Evolutionary conservation across 2,797 vertebrate genomes (phyloP), one percentile per base, ranked within the genome.

Genomic region (Pantherophis vulpinus): DNA sequence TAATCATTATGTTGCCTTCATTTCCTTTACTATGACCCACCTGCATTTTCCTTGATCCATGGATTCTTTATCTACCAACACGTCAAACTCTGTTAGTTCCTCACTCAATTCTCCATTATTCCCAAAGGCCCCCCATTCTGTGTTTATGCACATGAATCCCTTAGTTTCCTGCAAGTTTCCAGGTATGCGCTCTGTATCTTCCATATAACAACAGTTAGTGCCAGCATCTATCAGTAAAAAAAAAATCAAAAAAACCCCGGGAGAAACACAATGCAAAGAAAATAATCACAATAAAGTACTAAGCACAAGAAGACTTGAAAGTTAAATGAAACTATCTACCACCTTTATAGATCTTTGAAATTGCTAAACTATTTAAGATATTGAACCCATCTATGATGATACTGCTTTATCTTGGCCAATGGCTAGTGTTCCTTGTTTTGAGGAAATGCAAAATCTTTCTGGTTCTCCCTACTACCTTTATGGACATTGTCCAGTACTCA

Each of bases 161-260:
- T 95, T 97, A 92, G 97, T 96, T 54, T 98, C 97, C 0, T 98
- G 97, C 70, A 97, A 91, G 0, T 18, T 37, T 74, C 90, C 94
- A n/a, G 97, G 97, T 94, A 99, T 97, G 1, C 98, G 96, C 87
- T 29, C 92, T 0, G 98, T 98, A 94, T 99, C 98, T 3, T 98
- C 98, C 98, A 99, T 98, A 97, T 98, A 99, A 95, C 98, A 99
- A 0, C 98, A 98, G 23, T 98, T 99, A 94, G 98, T 98, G 86
- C 98, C 98, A 0, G 96, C 97, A 20, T 97, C 98, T 99, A 91
- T 0, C 0, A 0, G 88, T 60, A 59, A 42, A 37, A 63, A 1
- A 2, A 14, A 16, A 56, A 10, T 32, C 10, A 92, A 51, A 8
- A 51, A 42, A 42, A 42, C n/a, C n/a, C n/a, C n/a, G n/a, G 70